Percentiles rank a stretch among this genome's conserved stretches.
Conservation (phyloP, 1,140 invertebrate species). For the Holcopasites calliopsidis region DNA sequence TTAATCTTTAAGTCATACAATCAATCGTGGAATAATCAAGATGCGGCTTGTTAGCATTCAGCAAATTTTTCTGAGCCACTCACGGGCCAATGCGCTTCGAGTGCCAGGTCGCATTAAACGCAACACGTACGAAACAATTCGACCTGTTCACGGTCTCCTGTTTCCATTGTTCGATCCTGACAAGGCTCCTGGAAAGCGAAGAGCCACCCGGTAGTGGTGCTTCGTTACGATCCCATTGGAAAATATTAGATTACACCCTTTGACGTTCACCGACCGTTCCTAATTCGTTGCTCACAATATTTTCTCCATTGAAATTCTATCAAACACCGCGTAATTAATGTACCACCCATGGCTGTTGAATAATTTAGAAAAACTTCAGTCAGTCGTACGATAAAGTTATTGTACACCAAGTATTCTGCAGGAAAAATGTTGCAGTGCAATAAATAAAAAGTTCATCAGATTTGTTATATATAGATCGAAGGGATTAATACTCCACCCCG, state of each 20-base stretch:
- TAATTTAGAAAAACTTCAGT: no score
- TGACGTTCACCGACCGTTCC: constrained; percentile 44
- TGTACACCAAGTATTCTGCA: no score
- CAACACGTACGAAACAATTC: constrained; percentile 47
- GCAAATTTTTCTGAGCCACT: constrained; percentile 1
- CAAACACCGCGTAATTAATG: background rate
- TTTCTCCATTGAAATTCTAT: constrained; percentile 1
- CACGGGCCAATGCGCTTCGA: background rate
- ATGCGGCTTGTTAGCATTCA: no score
- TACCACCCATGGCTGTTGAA: no score
- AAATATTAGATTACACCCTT: constrained; percentile 63
- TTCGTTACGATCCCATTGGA: constrained; percentile 49
- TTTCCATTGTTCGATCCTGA: constrained; percentile 58
- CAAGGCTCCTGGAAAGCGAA: constrained; percentile 24
- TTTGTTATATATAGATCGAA: no score
- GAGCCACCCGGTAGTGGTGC: constrained; percentile 42
- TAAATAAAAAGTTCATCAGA: no score
- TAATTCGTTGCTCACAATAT: background rate
- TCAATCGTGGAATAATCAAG: no score
- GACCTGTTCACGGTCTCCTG: constrained; percentile 45
- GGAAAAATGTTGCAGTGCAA: no score
- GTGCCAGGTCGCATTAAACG: constrained; percentile 45
- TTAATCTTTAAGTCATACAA: no score
- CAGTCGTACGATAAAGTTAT: no score
- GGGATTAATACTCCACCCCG: no score